Evolutionary conservation across 2,797 vertebrate genomes (phyloP).

Genomic region (Molossus molossus): DNA sequence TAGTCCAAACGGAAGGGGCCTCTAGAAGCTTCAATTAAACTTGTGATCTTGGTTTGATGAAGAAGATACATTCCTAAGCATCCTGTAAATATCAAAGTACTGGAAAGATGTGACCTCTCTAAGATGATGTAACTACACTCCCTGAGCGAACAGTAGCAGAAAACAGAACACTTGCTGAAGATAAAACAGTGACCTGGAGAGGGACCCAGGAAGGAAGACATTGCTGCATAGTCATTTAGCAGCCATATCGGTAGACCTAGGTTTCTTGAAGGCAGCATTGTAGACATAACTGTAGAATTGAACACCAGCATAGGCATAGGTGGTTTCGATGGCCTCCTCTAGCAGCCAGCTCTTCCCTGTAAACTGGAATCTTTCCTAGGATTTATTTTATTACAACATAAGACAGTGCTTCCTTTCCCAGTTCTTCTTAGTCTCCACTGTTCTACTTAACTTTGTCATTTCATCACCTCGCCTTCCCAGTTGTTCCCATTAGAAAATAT

Average conservation of each 20-base stretch:
- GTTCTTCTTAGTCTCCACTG: background rate
- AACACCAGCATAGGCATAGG: background rate
- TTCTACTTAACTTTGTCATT: background rate
- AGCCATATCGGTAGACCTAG: background rate
- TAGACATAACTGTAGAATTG: background rate
- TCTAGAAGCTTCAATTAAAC: slow-evolving; percentile 38
- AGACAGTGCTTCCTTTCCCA: background rate
- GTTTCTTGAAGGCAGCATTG: background rate
- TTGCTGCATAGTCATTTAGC: background rate
- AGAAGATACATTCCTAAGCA: slow-evolving; percentile 26
- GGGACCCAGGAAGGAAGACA: background rate
- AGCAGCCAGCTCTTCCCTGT: background rate
- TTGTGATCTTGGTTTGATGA: background rate
- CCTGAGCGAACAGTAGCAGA: background rate
- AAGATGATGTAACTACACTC: background rate
- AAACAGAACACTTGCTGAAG: background rate
- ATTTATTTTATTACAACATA: background rate
- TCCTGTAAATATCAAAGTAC: slow-evolving; percentile 1
- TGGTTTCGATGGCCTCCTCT: background rate
- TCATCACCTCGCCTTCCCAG: background rate
- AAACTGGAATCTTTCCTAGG: background rate
- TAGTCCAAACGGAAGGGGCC: background rate
- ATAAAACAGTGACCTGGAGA: background rate
- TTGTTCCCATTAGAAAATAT: slow-evolving; percentile 46
- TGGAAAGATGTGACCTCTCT: background rate